Evolutionary conservation across 2,113 vertebrate genomes (phyloP).

Genomic region (Nettapus auritus): DNA sequence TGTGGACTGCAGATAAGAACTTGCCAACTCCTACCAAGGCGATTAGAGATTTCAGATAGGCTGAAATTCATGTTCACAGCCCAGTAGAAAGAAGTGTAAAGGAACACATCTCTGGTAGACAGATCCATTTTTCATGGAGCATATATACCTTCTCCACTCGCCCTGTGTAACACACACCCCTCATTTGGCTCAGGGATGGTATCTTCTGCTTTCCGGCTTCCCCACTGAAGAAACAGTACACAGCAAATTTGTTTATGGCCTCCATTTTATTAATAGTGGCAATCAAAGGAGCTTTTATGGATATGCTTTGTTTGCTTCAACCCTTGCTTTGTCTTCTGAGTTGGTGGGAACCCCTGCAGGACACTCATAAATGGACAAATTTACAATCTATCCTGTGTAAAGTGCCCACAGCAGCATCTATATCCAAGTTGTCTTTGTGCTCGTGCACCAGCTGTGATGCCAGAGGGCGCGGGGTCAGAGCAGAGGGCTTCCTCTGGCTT

Average conservation of each 20-base stretch:
- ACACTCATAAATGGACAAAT: constrained; percentile 76
- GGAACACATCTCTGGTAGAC: not conserved
- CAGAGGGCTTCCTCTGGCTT: constrained; percentile 57
- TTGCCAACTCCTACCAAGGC: not conserved
- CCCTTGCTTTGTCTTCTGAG: constrained; percentile 63
- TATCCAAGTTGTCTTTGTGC: constrained; percentile 69
- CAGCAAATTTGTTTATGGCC: constrained; percentile 63
- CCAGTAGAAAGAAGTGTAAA: not conserved
- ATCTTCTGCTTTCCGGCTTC: not conserved
- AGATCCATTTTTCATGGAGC: not conserved
- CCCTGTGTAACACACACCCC: not conserved
- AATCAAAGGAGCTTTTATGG: constrained; percentile 65
- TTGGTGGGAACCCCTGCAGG: constrained; percentile 65
- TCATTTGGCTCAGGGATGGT: not conserved
- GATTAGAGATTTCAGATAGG: not conserved
- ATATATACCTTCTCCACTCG: not conserved
- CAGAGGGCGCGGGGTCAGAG: constrained; percentile 58
- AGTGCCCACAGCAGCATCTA: constrained; percentile 68
- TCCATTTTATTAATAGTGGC: constrained; percentile 66
- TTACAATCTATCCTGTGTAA: constrained; percentile 75
- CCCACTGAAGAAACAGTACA: constrained; percentile 37
- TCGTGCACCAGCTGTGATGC: constrained; percentile 76
- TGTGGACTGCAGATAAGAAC: not conserved
- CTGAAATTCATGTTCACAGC: not conserved
- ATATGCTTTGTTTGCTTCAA: constrained; percentile 55